These are phyloP conservation scores for Azemiops feae DNA, from an alignment of 2,113 vertebrate species.

Conservation along the genomic window DNA sequence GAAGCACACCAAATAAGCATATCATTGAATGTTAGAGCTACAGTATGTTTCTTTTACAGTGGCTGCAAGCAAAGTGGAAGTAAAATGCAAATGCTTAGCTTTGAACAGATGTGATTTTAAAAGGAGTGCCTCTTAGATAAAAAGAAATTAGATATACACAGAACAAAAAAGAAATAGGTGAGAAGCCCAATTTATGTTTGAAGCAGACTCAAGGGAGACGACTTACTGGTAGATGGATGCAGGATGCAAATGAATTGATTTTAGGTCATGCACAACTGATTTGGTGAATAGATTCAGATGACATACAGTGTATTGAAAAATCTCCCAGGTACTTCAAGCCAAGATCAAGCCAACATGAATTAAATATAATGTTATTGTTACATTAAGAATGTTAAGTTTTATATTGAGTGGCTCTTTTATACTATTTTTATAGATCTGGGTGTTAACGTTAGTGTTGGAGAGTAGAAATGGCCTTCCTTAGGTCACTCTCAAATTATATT, in stretches of 20 bases:
- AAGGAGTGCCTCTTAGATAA: neutral
- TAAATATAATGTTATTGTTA: constrained; percentile 26
- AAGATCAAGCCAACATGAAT: neutral
- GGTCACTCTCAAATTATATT: neutral
- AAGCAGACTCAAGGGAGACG: neutral
- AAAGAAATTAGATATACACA: neutral
- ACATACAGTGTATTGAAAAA: neutral
- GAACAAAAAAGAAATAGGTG: neutral
- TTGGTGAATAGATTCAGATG: neutral
- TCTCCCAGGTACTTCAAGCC: neutral
- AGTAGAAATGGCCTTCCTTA: neutral
- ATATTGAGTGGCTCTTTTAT: neutral
- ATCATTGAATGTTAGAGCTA: neutral
- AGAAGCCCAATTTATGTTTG: neutral
- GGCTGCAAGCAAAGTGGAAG: neutral
- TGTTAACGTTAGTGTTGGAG: neutral
- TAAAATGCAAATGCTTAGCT: neutral
- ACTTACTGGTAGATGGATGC: neutral
- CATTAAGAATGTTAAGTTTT: constrained; percentile 37
- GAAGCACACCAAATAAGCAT: neutral
- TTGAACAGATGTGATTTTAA: neutral
- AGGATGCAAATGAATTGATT: neutral
- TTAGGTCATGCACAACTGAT: neutral
- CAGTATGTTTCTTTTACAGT: neutral
- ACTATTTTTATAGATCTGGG: neutral